Conservation (phyloP, 2,797 vertebrate species). For the Anguilla anguilla region DNA sequence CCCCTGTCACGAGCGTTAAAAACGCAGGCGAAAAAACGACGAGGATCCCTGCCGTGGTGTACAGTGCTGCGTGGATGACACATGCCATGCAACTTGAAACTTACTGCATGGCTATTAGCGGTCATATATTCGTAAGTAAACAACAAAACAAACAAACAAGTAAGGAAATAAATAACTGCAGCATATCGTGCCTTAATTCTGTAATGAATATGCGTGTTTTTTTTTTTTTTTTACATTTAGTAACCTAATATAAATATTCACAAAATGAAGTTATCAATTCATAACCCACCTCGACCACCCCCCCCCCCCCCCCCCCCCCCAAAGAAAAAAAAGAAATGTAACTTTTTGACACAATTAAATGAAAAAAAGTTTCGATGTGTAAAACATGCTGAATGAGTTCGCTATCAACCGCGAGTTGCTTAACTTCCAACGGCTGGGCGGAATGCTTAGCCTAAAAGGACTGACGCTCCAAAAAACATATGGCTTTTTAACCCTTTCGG, state of each 20-base stretch:
- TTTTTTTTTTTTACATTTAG: background rate
- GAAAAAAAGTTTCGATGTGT: background rate
- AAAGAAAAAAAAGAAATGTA: too few species aligned
- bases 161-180: background rate
- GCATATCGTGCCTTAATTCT: background rate
- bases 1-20: constrained; percentile 62
- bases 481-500: constrained; percentile 34
- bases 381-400: background rate
- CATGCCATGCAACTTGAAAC: background rate
- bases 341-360: background rate
- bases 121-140: background rate
- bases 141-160: background rate
- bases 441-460: background rate
- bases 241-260: background rate
- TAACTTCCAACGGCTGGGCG: background rate
- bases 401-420: background rate
- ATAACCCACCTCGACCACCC: background rate
- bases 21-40: background rate
- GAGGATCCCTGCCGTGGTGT: background rate
- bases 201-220: background rate
- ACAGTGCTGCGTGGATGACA: background rate
- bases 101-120: background rate
- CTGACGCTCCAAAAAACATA: constrained; percentile 48
- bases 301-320: too few species aligned
- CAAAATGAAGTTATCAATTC: background rate